These are phyloP conservation scores for Hylaeus anthracinus DNA, from an alignment of 1,140 invertebrate species.

Conservation along the genomic window DNA sequence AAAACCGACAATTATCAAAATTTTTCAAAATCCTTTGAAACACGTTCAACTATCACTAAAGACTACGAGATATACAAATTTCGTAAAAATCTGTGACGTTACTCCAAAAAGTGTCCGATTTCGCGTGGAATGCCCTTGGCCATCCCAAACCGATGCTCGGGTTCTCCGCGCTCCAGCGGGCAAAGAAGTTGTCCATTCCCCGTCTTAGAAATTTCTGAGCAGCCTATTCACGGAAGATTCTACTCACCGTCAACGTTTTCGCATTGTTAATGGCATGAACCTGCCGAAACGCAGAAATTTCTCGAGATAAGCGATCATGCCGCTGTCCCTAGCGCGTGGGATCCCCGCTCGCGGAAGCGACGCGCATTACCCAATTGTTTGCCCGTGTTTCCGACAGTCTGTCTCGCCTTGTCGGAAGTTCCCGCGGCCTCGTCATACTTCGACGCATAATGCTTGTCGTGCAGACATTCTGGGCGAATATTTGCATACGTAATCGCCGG, in stretches of 20 bases:
- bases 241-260: neutral
- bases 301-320: slow-evolving; percentile 24
- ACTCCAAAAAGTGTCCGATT: too few relatives aligned
- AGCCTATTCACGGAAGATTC: neutral
- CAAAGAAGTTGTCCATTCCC: neutral
- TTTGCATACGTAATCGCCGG: slow-evolving; percentile 70
- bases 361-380: slow-evolving; percentile 67
- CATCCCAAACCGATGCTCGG: neutral
- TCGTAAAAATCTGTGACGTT: too few relatives aligned
- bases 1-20: too few relatives aligned
- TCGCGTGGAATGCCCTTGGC: neutral
- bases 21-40: too few relatives aligned
- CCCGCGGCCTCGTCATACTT: slow-evolving; percentile 55
- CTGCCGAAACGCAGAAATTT: slow-evolving; percentile 51
- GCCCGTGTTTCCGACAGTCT: slow-evolving; percentile 61
- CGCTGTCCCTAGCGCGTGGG: neutral
- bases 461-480: slow-evolving; percentile 65
- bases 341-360: slow-evolving; percentile 29
- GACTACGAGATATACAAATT: too few relatives aligned
- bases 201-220: neutral
- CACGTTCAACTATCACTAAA: too few relatives aligned
- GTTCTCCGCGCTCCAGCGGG: too few relatives aligned
- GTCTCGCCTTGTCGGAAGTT: slow-evolving; percentile 67
- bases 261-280: neutral
- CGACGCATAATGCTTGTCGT: slow-evolving; percentile 60